Evolutionary conservation across 2,113 vertebrate species (phyloP).

Genomic region (Caretta caretta): DNA sequence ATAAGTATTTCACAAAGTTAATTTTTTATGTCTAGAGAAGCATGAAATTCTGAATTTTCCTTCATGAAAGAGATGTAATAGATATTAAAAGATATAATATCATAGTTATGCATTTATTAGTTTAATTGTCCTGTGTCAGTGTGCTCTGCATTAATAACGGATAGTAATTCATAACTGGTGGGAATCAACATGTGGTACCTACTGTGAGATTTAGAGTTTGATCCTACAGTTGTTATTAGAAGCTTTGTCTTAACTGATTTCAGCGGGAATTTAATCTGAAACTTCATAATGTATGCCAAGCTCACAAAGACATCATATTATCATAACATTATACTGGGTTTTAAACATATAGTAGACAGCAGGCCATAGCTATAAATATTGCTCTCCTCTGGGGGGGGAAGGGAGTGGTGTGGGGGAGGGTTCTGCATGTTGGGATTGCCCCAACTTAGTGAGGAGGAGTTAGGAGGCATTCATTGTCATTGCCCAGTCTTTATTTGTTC

Average conservation of each 20-base stretch:
- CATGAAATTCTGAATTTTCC: neutral
- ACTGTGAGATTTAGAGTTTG: neutral
- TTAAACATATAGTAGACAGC: neutral
- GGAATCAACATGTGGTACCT: neutral
- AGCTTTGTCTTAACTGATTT: neutral
- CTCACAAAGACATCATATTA: neutral
- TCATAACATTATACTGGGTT: neutral
- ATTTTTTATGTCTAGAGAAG: neutral
- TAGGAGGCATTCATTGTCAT: neutral
- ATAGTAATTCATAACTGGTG: neutral
- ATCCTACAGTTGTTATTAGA: neutral
- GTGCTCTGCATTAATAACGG: neutral
- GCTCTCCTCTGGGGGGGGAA: neutral
- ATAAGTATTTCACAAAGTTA: neutral
- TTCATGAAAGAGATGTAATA: neutral
- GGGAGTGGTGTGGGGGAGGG: no score
- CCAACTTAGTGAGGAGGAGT: neutral
- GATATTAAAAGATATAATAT: neutral
- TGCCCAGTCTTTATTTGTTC: neutral
- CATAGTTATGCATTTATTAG: neutral
- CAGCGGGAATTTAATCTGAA: neutral
- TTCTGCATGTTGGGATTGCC: neutral
- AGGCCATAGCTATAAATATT: neutral
- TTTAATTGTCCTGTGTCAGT: neutral
- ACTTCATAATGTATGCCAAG: neutral